Conservation (phyloP, 2,113 vertebrate species). For the Aleadryas rufinucha region DNA sequence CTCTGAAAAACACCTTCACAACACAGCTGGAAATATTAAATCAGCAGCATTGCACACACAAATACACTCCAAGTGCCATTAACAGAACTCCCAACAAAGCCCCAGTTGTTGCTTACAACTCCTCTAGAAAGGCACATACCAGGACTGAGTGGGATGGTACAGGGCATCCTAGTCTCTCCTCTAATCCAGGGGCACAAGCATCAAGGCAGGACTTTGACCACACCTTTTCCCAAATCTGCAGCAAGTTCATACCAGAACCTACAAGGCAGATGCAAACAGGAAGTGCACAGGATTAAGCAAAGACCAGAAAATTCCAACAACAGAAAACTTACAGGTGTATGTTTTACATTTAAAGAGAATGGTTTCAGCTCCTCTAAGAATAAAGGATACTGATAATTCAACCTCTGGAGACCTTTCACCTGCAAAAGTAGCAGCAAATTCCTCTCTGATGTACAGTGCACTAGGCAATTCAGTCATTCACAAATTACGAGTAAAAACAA, state of each 20-base stretch:
- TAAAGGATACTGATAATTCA: not conserved
- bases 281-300: not conserved
- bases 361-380: not conserved
- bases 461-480: not conserved
- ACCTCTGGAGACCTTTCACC: not conserved
- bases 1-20: not conserved
- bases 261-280: not conserved
- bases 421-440: not conserved
- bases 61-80: not conserved
- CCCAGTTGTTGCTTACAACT: not conserved
- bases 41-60: not conserved
- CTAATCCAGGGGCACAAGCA: slow-evolving; percentile 80
- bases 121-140: slow-evolving; percentile 66
- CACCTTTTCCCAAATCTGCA: slow-evolving; percentile 81
- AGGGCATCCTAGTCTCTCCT: slow-evolving; percentile 73
- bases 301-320: not conserved
- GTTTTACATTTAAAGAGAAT: not conserved
- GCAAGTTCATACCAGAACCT: slow-evolving; percentile 97
- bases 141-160: slow-evolving; percentile 78
- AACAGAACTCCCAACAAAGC: not conserved
- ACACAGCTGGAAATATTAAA: not conserved
- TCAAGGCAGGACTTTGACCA: slow-evolving; percentile 84
- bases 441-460: not conserved
- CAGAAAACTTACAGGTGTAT: not conserved
- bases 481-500: not conserved